phyloP scores from a whole-genome alignment of 1,140 invertebrate species.

The Amphibalanus amphitrite region DNA sequence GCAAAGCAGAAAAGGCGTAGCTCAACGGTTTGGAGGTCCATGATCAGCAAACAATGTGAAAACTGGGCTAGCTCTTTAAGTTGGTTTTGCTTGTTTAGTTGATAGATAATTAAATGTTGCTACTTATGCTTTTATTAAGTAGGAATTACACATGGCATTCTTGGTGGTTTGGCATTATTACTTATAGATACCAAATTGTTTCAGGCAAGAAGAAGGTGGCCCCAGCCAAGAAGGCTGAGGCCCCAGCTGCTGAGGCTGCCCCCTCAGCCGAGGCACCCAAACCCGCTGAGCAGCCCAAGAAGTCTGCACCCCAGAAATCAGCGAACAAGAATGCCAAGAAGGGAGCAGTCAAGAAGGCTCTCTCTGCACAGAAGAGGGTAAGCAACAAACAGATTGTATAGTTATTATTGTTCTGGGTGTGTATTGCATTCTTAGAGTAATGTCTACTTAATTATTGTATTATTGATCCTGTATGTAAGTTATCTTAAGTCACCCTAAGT shows the following conservation, averaged over 20 bases:
- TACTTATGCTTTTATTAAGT: no score
- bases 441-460: background rate
- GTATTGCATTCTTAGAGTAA: background rate
- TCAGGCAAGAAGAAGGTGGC: background rate
- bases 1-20: no score
- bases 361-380: constrained; percentile 64
- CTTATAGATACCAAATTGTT: no score
- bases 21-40: no score
- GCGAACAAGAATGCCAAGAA: constrained; percentile 8
- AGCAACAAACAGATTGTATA: constrained; percentile 11
- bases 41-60: no score
- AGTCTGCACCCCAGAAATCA: background rate
- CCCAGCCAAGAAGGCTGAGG: background rate
- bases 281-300: background rate
- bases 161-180: no score
- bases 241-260: background rate
- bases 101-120: no score
- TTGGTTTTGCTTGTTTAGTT: no score
- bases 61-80: no score
- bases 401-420: background rate
- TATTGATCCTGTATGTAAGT: background rate
- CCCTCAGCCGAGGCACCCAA: background rate
- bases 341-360: constrained; percentile 33
- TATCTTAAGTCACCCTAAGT: background rate
- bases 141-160: no score